phyloP scores from a whole-genome alignment of 2,797 vertebrate genomes.

The Hozukius guyotensis region DNA sequence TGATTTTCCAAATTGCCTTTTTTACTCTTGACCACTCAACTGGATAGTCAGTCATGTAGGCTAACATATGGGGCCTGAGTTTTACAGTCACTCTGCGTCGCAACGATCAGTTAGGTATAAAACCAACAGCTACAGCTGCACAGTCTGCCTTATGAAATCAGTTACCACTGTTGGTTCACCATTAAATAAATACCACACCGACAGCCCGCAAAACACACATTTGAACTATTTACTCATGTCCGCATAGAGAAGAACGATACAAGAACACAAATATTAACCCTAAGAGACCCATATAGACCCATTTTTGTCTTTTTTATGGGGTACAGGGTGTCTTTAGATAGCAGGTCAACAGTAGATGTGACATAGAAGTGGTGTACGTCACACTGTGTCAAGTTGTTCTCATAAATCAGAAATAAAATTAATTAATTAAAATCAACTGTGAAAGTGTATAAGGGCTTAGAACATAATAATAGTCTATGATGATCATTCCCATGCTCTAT shows the following conservation, averaged over 20 bases:
- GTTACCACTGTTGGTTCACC: neutral
- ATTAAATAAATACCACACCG: neutral
- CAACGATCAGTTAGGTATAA: neutral
- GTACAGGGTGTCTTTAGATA: too few species aligned
- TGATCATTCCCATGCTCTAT: too few species aligned
- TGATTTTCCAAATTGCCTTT: constrained; percentile 32
- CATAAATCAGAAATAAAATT: too few species aligned
- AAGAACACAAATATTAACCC: neutral
- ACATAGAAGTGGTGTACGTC: too few species aligned
- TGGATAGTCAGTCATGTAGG: neutral
- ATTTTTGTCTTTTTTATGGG: too few species aligned
- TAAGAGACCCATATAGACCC: neutral
- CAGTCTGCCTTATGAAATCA: neutral
- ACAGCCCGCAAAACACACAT: neutral
- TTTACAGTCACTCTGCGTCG: neutral
- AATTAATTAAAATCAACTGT: too few species aligned
- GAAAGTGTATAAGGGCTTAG: too few species aligned
- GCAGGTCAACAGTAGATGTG: too few species aligned
- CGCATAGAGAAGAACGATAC: neutral
- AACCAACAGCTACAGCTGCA: neutral
- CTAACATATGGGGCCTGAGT: neutral
- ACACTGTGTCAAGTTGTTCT: too few species aligned
- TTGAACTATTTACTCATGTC: neutral
- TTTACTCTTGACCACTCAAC: constrained; percentile 25
- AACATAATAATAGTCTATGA: too few species aligned